Evolutionary conservation across 2,888 invertebrate species (phyloP).

Genomic region (Andrena chrysosceles): DNA sequence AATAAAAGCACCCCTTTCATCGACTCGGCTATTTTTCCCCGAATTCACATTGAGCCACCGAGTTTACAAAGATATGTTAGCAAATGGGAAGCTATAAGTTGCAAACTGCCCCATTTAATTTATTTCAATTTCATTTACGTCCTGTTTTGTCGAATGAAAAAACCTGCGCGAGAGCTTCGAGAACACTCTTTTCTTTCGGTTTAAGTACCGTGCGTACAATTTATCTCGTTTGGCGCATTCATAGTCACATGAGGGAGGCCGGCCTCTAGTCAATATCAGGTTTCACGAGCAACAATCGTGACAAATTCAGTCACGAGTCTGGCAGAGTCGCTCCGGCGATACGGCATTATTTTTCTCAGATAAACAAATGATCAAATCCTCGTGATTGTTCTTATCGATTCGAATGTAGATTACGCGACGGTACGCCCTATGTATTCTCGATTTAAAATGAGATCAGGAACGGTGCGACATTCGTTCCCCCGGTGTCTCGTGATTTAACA

Average conservation of each 20-base stretch:
- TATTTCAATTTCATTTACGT: background rate
- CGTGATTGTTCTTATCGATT: conserved; percentile 66
- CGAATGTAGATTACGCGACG: conserved; percentile 50
- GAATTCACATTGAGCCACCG: too few species aligned
- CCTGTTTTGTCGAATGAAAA: background rate
- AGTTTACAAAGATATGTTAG: too few species aligned
- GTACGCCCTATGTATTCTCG: conserved; percentile 6
- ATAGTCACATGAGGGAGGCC: conserved; percentile 3
- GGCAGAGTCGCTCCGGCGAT: conserved; percentile 39
- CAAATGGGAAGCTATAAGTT: too few species aligned
- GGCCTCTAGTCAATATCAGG: conserved; percentile 41
- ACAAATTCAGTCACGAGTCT: conserved; percentile 51
- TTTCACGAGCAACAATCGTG: conserved; percentile 66
- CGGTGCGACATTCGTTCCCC: background rate
- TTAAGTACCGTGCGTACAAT: conserved; percentile 17
- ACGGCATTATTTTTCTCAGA: conserved; percentile 66
- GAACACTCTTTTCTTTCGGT: background rate
- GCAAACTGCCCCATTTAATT: too few species aligned
- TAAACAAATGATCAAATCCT: conserved; percentile 59
- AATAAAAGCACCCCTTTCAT: background rate
- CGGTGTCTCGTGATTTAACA: background rate
- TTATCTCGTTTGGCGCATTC: conserved; percentile 39
- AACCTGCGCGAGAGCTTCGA: background rate
- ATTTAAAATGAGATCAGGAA: conserved; percentile 16
- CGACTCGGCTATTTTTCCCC: too few species aligned